Evolutionary conservation across 2,113 vertebrate genomes (phyloP).

Genomic region (Cebus imitator): DNA sequence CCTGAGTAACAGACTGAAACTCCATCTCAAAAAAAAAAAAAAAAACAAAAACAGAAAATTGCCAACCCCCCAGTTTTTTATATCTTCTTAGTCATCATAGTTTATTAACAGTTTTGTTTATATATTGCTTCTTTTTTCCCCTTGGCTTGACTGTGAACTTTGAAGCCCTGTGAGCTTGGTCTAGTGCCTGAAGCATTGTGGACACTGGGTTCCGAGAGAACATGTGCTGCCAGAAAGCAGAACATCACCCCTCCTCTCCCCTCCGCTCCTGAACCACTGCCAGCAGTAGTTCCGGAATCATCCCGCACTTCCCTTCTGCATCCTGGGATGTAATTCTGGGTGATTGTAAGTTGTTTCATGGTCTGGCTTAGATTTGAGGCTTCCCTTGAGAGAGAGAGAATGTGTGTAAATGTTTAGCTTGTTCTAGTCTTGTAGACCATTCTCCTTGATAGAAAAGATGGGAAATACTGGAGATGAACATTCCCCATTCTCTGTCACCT

Average conservation of each 20-base stretch:
- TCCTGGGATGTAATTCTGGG: not conserved
- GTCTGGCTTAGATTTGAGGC: not conserved
- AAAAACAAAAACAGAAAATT: no score
- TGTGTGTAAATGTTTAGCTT: not conserved
- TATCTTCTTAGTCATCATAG: not conserved
- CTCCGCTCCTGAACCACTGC: fast-evolving
- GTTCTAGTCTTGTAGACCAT: not conserved
- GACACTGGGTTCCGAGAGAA: not conserved
- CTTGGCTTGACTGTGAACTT: not conserved
- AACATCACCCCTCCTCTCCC: fast-evolving
- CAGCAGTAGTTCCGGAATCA: not conserved
- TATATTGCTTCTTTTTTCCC: not conserved
- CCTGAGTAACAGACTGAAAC: no score
- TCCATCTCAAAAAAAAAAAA: no score
- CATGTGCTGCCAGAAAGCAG: not conserved
- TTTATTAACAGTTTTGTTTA: not conserved
- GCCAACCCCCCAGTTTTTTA: not conserved
- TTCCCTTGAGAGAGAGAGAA: not conserved
- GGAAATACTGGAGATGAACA: not conserved
- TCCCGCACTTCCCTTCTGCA: not conserved
- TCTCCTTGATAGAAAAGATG: not conserved
- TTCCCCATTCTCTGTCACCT: not conserved
- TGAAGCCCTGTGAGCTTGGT: not conserved
- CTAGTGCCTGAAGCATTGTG: not conserved
- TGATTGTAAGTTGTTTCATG: not conserved